A percentile compares a stretch with the other conserved stretches of the same genome.
Evolutionary conservation across 2,888 invertebrate genomes (phyloP).

Genomic region (Gandaritis pyraliata): DNA sequence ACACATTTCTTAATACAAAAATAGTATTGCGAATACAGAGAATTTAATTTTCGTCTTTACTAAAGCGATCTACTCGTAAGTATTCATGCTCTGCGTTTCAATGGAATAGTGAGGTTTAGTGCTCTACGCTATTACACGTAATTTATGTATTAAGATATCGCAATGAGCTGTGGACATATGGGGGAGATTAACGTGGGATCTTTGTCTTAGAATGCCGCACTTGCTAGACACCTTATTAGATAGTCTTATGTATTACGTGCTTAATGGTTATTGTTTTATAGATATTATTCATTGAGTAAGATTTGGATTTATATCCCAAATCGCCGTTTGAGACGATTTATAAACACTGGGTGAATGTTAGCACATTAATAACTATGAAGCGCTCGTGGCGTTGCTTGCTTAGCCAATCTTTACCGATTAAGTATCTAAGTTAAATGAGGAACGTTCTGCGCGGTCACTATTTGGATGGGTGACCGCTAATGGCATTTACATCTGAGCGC

Average conservation of each 20-base stretch:
- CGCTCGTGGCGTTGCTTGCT: too few relatives aligned
- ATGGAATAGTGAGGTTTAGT: constrained; percentile 30
- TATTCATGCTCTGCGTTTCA: constrained; percentile 9
- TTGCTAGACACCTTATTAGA: constrained; percentile 12
- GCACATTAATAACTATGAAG: too few relatives aligned
- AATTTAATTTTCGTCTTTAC: constrained; percentile 13
- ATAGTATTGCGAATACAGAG: too few relatives aligned
- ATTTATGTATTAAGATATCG: constrained; percentile 39
- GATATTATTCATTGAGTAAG: not conserved
- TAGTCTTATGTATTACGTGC: not conserved
- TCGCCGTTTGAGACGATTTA: too few relatives aligned
- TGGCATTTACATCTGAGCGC: too few relatives aligned
- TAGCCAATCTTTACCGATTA: too few relatives aligned
- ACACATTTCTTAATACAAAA: too few relatives aligned
- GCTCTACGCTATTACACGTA: constrained; percentile 34
- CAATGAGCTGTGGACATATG: constrained; percentile 26
- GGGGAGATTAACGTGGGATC: constrained; percentile 32
- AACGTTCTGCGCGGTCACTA: too few relatives aligned
- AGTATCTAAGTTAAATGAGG: too few relatives aligned
- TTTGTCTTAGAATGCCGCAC: constrained; percentile 9
- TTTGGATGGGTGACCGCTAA: too few relatives aligned
- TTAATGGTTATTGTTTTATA: constrained; percentile 27
- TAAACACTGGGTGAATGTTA: too few relatives aligned
- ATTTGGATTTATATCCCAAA: too few relatives aligned
- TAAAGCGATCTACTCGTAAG: not conserved